Percentiles rank a stretch among this genome's conserved stretches.
Conservation (phyloP, 2,113 vertebrate species). For the Mobula birostris region DNA sequence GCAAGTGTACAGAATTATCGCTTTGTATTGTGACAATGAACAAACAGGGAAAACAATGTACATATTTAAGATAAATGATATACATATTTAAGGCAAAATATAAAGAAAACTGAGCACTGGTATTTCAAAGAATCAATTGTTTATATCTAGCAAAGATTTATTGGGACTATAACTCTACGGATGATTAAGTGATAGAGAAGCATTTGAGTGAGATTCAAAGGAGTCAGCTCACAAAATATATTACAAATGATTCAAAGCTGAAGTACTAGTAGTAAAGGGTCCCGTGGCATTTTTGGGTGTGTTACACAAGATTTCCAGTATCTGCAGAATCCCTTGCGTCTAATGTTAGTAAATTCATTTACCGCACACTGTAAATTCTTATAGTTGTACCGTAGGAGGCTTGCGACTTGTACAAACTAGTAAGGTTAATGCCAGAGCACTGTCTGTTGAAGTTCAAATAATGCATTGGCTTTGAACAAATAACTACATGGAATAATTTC, state of each 20-base stretch:
- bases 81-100: not conserved
- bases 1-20: not conserved
- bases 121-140: not conserved
- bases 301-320: no score
- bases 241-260: not conserved
- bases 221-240: not conserved
- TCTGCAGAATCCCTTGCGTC: no score
- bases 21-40: not conserved
- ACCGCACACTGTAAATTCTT: not conserved
- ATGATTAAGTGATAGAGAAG: not conserved
- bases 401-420: not conserved
- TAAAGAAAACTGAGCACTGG: not conserved
- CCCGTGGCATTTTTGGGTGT: no score
- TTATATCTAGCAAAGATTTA: not conserved
- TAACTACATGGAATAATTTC: not conserved
- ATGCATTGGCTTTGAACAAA: not conserved
- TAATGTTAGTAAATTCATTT: not conserved
- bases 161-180: not conserved
- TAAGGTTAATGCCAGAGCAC: no score
- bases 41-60: not conserved
- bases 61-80: not conserved
- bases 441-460: not conserved
- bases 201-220: not conserved
- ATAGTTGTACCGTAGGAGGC: not conserved
- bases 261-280: no score